A percentile compares a stretch with the other conserved stretches of the same genome.
These are phyloP conservation scores for Coccyzus lansbergi DNA, from an alignment of 2,797 vertebrate species.

Conservation along the genomic window DNA sequence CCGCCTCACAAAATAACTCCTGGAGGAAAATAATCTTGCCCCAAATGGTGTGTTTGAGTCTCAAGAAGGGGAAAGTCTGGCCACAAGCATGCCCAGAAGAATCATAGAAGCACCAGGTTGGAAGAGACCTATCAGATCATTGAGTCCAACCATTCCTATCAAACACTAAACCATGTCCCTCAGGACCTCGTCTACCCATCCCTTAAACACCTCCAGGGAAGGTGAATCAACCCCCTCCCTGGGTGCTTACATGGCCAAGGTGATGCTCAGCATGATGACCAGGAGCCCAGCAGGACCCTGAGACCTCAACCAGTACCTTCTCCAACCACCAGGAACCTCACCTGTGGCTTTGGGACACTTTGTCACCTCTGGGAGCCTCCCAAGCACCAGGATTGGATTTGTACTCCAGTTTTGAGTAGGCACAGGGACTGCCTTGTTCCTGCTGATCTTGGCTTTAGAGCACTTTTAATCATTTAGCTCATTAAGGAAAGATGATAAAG, in stretches of 20 bases:
- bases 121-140: too few species aligned
- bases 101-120: too few species aligned
- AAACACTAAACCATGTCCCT: too few species aligned
- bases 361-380: not conserved
- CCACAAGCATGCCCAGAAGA: not conserved
- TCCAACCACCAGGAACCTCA: not conserved
- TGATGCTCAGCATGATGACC: too few species aligned
- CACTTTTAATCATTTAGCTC: not conserved
- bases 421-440: not conserved
- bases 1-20: not conserved
- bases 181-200: too few species aligned
- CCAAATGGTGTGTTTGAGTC: not conserved
- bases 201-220: too few species aligned
- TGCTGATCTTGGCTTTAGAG: not conserved
- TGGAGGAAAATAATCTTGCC: not conserved
- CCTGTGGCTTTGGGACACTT: not conserved
- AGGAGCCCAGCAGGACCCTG: too few species aligned
- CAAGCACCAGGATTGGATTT: fast-evolving
- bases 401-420: not conserved
- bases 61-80: too few species aligned
- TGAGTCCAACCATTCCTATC: too few species aligned
- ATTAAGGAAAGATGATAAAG: not conserved
- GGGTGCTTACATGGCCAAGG: fast-evolving
- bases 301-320: not conserved
- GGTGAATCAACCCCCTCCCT: too few species aligned